Conservation (phyloP, 2,113 vertebrate species). For the Otis tarda region DNA sequence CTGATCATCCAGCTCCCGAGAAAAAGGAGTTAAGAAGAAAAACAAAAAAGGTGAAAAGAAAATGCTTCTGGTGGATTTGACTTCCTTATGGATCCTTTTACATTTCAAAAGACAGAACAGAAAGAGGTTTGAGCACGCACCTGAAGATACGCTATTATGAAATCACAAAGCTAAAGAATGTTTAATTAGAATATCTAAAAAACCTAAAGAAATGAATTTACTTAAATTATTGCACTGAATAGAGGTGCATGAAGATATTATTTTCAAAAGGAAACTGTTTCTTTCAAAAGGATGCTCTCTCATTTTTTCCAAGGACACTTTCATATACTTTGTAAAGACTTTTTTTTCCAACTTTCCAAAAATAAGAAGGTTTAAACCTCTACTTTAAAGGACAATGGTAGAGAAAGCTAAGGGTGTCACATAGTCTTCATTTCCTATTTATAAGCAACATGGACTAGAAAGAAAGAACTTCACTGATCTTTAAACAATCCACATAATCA, state of each 20-base stretch:
- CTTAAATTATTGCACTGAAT: neutral
- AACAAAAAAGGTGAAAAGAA: slow-evolving; percentile 91
- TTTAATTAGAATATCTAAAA: neutral
- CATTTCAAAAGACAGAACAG: neutral
- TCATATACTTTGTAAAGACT: slow-evolving; percentile 41
- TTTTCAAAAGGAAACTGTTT: neutral
- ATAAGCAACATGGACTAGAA: neutral
- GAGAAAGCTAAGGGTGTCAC: neutral
- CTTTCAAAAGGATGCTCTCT: neutral
- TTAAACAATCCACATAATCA: neutral
- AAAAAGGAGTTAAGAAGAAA: slow-evolving; percentile 80
- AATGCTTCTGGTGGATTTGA: slow-evolving; percentile 98
- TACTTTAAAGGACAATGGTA: neutral
- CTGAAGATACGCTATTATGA: neutral
- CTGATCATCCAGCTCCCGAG: slow-evolving; percentile 61
- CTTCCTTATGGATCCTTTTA: neutral
- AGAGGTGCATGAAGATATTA: neutral
- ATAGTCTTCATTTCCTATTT: neutral
- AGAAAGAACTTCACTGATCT: neutral
- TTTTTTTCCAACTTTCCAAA: neutral
- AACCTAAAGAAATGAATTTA: neutral
- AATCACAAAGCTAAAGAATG: neutral
- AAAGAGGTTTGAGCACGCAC: neutral
- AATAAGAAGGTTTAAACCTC: neutral
- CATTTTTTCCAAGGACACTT: slow-evolving; percentile 5